A percentile compares a stretch with the other conserved stretches of the same genome.
Evolutionary conservation across 2,797 vertebrate species (phyloP).

Genomic region (Gadopsis bispinosus): DNA sequence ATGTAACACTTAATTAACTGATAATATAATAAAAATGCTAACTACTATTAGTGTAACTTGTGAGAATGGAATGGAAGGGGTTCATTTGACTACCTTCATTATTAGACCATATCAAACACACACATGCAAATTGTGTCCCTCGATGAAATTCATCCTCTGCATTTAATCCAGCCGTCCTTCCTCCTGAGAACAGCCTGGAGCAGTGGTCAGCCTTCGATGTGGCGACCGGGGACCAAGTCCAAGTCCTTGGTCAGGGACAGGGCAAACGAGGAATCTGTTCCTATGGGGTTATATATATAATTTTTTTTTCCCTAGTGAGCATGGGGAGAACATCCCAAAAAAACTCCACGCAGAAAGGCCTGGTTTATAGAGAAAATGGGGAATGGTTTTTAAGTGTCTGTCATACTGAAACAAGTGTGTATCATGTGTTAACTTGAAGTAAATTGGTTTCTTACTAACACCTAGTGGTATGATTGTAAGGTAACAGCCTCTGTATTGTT

Average conservation of each 20-base stretch:
- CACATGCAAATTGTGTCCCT: no score
- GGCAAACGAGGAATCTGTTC: no score
- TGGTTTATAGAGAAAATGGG: neutral
- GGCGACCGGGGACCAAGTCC: no score
- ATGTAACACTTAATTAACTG: neutral
- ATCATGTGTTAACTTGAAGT: neutral
- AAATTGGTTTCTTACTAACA: conserved; percentile 25
- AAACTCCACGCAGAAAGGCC: no score
- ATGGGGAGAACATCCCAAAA: no score
- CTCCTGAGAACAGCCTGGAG: no score
- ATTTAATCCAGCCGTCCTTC: no score
- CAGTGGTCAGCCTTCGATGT: no score
- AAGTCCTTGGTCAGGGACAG: no score
- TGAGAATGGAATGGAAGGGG: neutral
- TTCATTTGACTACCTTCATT: neutral
- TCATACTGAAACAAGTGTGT: neutral
- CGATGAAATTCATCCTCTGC: no score
- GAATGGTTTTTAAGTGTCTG: neutral
- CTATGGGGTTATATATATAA: no score
- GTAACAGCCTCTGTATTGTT: neutral
- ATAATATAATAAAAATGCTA: neutral
- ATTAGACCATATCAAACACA: neutral
- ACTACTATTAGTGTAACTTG: neutral
- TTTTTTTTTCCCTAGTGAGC: no score
- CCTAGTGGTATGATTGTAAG: conserved; percentile 14